Evolutionary conservation across 2,888 invertebrate genomes (phyloP), one percentile per base, ranked within the genome.

Genomic region (Lottia gigantea): DNA sequence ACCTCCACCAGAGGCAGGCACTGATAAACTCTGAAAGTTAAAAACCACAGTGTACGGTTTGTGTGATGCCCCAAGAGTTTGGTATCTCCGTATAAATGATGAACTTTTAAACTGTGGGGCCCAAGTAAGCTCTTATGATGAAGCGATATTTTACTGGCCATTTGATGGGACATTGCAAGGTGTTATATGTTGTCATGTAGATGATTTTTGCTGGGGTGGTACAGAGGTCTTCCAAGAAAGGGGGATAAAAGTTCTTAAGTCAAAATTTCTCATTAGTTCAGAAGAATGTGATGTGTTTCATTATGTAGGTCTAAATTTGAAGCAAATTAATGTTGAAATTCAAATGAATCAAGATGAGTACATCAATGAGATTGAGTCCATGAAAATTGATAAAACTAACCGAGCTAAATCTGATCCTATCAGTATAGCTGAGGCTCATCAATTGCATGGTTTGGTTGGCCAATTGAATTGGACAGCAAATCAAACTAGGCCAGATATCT

Each of bases 171-270:
- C 40, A 31, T 12, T 66, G 14, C 16, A 26, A 26, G 71, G 65
- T 1, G 45, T 68, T 1, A n/a, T 72, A 49, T 66, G 65, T 19
- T 66, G 72, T 62, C 66, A 72, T 66, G 69, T 72, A 3, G 72
- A 72, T 25, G 67, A 62, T 25, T 62, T 68, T 25, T 62, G 40
- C 14, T 68, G 62, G 62, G 67, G 62, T 14, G 62, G 62, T 14
- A 62, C 62, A 62, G 46, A 7, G 8, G 45, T 16, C 1, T 72
- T 70, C 12, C 46, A 49, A 46, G n/a, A 55, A 25, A 49, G 16
- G 1, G 70, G 64, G 19, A 72, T 72, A 7, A 15, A 63, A 15
- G 23, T 26, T 45, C 40, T 70, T 14, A 46, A 66, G 23, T n/a
- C 49, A n/a, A 63, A 40, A 16, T 47, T 70, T 62, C 46, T 47